These are phyloP conservation scores for Rhinatrema bivittatum DNA, from an alignment of 2,797 vertebrate genomes.

Conservation along the genomic window DNA sequence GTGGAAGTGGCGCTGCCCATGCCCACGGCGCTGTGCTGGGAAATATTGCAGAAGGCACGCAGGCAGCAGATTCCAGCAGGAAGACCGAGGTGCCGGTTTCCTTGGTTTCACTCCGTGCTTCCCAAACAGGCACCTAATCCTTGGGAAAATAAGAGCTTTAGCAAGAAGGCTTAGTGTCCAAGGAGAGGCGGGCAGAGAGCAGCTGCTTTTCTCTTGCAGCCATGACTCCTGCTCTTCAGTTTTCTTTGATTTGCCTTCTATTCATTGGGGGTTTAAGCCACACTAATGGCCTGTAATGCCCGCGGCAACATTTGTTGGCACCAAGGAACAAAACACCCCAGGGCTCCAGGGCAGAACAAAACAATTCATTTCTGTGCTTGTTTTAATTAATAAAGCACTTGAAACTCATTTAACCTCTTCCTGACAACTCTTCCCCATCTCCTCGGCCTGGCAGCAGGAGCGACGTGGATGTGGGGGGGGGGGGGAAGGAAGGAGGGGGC, in stretches of 20 bases:
- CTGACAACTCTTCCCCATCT: neutral
- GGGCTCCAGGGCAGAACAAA: slow-evolving; percentile 4
- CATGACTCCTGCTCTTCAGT: slow-evolving; percentile 9
- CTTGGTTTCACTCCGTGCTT: too few species aligned
- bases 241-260: slow-evolving; percentile 13
- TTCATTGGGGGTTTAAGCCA: slow-evolving; percentile 18
- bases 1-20: too few species aligned
- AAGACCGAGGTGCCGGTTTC: too few species aligned
- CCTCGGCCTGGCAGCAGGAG: slow-evolving; percentile 7
- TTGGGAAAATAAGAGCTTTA: too few species aligned
- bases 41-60: too few species aligned
- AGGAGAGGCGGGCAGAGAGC: too few species aligned
- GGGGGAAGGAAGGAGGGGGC: too few species aligned
- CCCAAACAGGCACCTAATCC: too few species aligned
- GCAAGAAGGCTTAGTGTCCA: too few species aligned
- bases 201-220: too few species aligned
- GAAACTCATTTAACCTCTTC: slow-evolving; percentile 6
- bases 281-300: slow-evolving; percentile 14
- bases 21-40: too few species aligned
- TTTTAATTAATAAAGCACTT: slow-evolving; percentile 13
- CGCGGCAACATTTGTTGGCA: slow-evolving; percentile 7
- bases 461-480: slow-evolving; percentile 10
- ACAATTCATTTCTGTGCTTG: slow-evolving; percentile 1
- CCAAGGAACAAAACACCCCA: slow-evolving; percentile 8
- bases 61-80: too few species aligned